Evolutionary conservation across 2,888 invertebrate genomes (phyloP).

Genomic region (Euzetes globulus): DNA sequence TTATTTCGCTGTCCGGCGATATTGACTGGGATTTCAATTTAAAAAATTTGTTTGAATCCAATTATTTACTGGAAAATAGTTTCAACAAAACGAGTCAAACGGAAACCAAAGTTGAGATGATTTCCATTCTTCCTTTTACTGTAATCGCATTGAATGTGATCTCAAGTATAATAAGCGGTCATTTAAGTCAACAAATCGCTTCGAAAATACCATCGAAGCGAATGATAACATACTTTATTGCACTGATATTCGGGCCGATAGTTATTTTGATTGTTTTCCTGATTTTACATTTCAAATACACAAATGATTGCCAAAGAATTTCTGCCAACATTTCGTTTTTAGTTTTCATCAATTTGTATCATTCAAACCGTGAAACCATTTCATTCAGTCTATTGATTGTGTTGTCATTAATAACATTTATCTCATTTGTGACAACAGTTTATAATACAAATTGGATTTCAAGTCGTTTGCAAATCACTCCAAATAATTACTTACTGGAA

Average conservation of each 20-base stretch:
- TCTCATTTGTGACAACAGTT: not conserved
- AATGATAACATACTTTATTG: not conserved
- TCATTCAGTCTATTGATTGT: not conserved
- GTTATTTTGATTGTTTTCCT: not conserved
- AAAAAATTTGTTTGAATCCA: constrained; percentile 15
- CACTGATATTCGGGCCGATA: not conserved
- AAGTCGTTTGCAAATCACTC: not conserved
- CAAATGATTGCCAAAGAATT: not conserved
- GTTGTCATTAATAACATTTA: not conserved
- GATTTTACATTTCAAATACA: not conserved
- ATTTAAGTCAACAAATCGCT: not conserved
- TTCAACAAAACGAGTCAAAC: not conserved
- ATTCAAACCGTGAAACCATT: not conserved
- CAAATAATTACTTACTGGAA: not conserved
- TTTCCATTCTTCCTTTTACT: not conserved
- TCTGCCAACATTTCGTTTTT: not conserved
- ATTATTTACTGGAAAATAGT: not conserved
- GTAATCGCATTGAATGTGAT: not conserved
- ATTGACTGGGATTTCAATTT: not conserved
- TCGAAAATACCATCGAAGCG: constrained; percentile 7
- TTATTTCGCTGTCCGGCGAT: not conserved
- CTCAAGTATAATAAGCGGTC: not conserved
- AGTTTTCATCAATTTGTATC: not conserved
- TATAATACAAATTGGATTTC: not conserved
- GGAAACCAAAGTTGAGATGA: not conserved